These are phyloP conservation scores for Pammene fasciana DNA, from an alignment of 2,888 invertebrate genomes.

Conservation along the genomic window DNA sequence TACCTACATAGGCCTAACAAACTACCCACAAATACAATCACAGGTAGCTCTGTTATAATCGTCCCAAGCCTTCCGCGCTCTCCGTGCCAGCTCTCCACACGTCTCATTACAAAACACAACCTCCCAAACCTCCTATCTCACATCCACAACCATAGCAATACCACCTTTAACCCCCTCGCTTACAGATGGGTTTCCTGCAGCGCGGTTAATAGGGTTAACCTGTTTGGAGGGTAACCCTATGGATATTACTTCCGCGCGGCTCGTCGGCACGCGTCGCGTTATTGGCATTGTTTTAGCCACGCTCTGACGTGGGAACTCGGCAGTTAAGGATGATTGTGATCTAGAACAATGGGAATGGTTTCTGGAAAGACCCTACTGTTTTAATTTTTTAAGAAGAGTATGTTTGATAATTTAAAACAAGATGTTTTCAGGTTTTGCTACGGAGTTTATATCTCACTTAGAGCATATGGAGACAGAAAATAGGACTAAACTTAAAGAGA, in stretches of 20 bases:
- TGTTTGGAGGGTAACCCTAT: background rate
- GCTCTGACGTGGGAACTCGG: slow-evolving; percentile 13
- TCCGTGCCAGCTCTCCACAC: slow-evolving; percentile 14
- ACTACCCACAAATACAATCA: background rate
- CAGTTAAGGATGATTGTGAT: slow-evolving; percentile 14
- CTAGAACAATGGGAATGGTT: slow-evolving; percentile 14
- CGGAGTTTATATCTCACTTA: no score
- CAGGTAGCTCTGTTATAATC: background rate
- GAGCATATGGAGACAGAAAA: no score
- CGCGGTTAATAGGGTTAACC: background rate
- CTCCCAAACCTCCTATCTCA: slow-evolving; percentile 4
- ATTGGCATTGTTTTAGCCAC: slow-evolving; percentile 17
- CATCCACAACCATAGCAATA: background rate
- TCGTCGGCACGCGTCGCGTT: slow-evolving; percentile 12
- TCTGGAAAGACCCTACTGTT: background rate
- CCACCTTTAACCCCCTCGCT: background rate
- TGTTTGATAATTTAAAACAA: no score
- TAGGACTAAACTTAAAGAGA: no score
- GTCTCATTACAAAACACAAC: slow-evolving; percentile 12
- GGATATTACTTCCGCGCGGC: slow-evolving; percentile 13
- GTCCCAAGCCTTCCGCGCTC: background rate
- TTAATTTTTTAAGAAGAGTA: no score
- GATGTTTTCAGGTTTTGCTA: no score
- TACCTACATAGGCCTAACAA: background rate
- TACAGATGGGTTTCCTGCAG: background rate